Base-by-base conservation (phyloP, 2,888 invertebrate genomes). In the Dromius quadrimaculatus region DNA sequence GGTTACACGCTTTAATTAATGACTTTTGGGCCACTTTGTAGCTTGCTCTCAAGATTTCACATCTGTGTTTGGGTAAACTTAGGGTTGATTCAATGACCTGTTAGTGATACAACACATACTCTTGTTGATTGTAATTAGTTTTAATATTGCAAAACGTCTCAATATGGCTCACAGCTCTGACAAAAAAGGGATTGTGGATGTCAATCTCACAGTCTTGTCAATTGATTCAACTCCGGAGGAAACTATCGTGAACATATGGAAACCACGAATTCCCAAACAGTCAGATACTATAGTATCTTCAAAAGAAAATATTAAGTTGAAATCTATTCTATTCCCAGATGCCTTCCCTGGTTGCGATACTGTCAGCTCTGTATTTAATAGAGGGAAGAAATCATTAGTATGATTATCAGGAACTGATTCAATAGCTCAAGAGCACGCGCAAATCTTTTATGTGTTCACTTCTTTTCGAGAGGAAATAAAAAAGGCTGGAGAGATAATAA, bases 151-250 rank as follows among this genome's bases (percentile, higher is more conserved):
- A 61, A 17, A 11, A 28, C 57, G 4, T 13, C n/a, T 57, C 2
- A 28, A 57, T 50, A 5, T 19, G 5, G 28, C 23, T 28, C 57
- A 28, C 2, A 28, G 9, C 1, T 23, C 32, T 2, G 2, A 57
- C 2, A 19, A 57, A 23, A 57, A 57, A 28, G 57, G 3, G 2
- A 15, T 57, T 28, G 28, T 57, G 8, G 57, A 57, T 6, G 57
- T 57, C 3, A 28, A 57, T 11, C 13, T 57, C 0, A 11, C 32
- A 2, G 57, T n/a, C 1, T 15, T 57, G 8, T 9, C 28, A 1
- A 57, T 57, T 57, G 57, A n/a, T 57, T 15, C 28, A 6, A 9
- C 62, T 2, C 28, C 57, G n/a, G 6, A 28, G 3, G 28, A 28
- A 5, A 28, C 3, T 5, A 5, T 5, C 28, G 28, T 28, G 6